These are phyloP conservation scores for Conops quadrifasciatus DNA, from an alignment of 2,888 invertebrate genomes.

Conservation along the genomic window DNA sequence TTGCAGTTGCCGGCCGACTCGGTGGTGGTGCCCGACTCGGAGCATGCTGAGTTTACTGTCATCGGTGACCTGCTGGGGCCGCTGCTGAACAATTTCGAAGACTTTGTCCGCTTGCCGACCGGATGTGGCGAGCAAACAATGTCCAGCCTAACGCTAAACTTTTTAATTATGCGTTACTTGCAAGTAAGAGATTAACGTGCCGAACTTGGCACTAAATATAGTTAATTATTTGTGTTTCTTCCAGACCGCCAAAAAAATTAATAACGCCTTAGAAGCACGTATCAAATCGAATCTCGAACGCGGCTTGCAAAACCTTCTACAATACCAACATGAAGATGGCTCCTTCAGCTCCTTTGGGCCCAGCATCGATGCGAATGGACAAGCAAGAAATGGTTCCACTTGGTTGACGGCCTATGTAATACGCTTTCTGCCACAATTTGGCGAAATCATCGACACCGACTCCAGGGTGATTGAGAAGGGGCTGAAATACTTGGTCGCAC, in stretches of 20 bases:
- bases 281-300: slow-evolving; percentile 72
- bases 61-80: slow-evolving; percentile 72
- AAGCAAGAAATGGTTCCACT: slow-evolving; percentile 70
- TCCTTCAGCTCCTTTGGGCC: slow-evolving; percentile 87
- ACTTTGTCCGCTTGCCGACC: slow-evolving; percentile 71
- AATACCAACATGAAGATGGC: slow-evolving; percentile 84
- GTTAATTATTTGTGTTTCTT: slow-evolving; percentile 37
- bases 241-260: slow-evolving; percentile 68
- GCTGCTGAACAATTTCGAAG: slow-evolving; percentile 71
- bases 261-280: slow-evolving; percentile 72
- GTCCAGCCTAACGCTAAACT: slow-evolving; percentile 74
- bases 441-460: slow-evolving; percentile 75
- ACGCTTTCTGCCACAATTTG: slow-evolving; percentile 77
- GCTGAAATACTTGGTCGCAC: slow-evolving; percentile 74
- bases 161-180: slow-evolving; percentile 82
- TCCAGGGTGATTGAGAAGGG: slow-evolving; percentile 72
- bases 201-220: neutral
- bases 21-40: slow-evolving; percentile 68
- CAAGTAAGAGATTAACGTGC: slow-evolving; percentile 68
- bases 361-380: slow-evolving; percentile 48
- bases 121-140: slow-evolving; percentile 82
- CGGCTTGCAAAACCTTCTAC: slow-evolving; percentile 91
- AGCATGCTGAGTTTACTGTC: slow-evolving; percentile 69
- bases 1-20: slow-evolving; percentile 75
- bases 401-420: slow-evolving; percentile 87